Base-by-base conservation (phyloP, 2,888 invertebrate genomes). In the Parthenolecanium corni region DNA sequence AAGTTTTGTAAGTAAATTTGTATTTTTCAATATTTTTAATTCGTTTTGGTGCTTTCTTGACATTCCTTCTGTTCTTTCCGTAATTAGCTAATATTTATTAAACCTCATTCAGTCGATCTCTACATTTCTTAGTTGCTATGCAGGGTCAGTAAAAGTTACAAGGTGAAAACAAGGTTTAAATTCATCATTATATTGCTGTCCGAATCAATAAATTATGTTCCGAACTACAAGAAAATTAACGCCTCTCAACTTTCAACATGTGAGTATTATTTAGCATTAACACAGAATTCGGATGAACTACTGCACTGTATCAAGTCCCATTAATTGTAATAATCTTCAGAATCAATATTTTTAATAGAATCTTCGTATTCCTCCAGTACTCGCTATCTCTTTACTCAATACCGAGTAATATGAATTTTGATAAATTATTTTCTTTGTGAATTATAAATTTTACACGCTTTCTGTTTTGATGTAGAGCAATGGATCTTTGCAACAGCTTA, bases 101-200 rank as follows among this genome's bases (percentile, higher is more conserved):
- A n/a, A n/a, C n/a, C n/a, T n/a, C n/a, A n/a, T n/a, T n/a, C n/a
- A n/a, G n/a, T n/a, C n/a, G n/a, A n/a, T n/a, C n/a, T 31, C 31
- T 31, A 6, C 31, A 31, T 9, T 31, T 31, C 31, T 31, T 31
- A 31, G 9, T 31, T 31, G 9, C 31, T 31, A 31, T 31, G 31
- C 9, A 31, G 5, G 9, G 31, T 31, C 9, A 31, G 4, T 31
- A 9, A 31, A 31, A 31, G 21, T 54, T 42, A 54, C 54, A 54
- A 54, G 54, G 54, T 54, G 54, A 54, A 54, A 54, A 54, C 42
- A n/a, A 31, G 24, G 3, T 23, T n/a, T 16, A 42, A 1, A 9
- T 11, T 23, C 2, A 42, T 54, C 18, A 40, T 20, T 12, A 36
- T 23, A n/a, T n/a, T n/a, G 24, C 38, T 54, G 38, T 53, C 23